Percentiles rank a stretch among this genome's conserved stretches.
These are phyloP conservation scores for Nephrotoma guestfalica DNA, from an alignment of 2,888 invertebrate species.

Conservation along the genomic window DNA sequence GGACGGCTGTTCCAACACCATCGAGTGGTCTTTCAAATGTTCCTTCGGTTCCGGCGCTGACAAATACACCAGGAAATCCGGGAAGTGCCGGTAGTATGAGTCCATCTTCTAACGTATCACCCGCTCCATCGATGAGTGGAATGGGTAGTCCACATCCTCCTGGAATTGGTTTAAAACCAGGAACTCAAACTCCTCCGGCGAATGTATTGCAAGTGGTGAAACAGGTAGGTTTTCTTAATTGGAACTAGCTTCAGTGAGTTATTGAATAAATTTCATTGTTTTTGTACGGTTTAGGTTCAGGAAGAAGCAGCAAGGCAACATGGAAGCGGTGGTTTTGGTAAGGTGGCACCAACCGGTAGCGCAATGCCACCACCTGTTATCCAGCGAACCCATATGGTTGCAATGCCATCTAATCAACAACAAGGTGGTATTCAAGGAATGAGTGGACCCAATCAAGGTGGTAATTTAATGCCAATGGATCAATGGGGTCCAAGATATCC, in stretches of 20 bases:
- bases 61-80: slow-evolving; percentile 30
- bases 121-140: slow-evolving; percentile 31
- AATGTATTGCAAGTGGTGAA: slow-evolving; percentile 74
- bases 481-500: slow-evolving; percentile 39
- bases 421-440: slow-evolving; percentile 22
- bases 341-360: slow-evolving; percentile 43
- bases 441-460: slow-evolving; percentile 30
- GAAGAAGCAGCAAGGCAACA: slow-evolving; percentile 84
- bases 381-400: slow-evolving; percentile 26
- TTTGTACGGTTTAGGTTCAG: slow-evolving; percentile 44
- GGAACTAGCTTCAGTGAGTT: background rate
- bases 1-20: slow-evolving; percentile 32
- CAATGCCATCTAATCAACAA: slow-evolving; percentile 27
- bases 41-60: slow-evolving; percentile 34
- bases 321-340: slow-evolving; percentile 50
- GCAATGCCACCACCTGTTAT: slow-evolving; percentile 37
- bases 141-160: slow-evolving; percentile 40
- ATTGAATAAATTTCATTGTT: background rate
- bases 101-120: slow-evolving; percentile 40
- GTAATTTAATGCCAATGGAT: slow-evolving; percentile 39
- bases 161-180: slow-evolving; percentile 48
- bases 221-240: slow-evolving; percentile 34
- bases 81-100: slow-evolving; percentile 34
- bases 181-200: slow-evolving; percentile 57
- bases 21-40: slow-evolving; percentile 26